phyloP scores from a whole-genome alignment of 2,888 invertebrate genomes.

The Cataglyphis livida region DNA sequence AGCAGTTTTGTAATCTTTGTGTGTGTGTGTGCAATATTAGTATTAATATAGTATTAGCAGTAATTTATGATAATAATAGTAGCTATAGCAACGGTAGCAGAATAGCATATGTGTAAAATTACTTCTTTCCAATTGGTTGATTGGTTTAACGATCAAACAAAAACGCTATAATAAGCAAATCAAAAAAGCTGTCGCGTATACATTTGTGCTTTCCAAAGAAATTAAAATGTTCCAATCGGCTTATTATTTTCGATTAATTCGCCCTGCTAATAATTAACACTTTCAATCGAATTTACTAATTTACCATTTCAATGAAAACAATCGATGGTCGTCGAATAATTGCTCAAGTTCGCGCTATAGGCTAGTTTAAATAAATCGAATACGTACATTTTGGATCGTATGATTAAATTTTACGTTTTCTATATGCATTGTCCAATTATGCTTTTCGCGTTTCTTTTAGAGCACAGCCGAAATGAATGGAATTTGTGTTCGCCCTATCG shows the following conservation, averaged over 20 bases:
- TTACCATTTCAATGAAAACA: neutral
- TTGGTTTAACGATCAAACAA: conserved; percentile 58
- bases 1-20: conserved; percentile 64
- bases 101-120: conserved; percentile 46
- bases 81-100: conserved; percentile 72
- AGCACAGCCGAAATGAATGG: conserved; percentile 49
- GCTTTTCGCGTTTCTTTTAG: conserved; percentile 4
- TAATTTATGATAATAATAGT: conserved; percentile 74
- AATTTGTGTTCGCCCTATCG: conserved; percentile 30
- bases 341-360: conserved; percentile 6
- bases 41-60: conserved; percentile 73
- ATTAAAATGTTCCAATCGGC: conserved; percentile 35
- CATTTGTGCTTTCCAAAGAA: conserved; percentile 64
- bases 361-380: conserved; percentile 9
- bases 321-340: conserved; percentile 53
- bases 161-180: conserved; percentile 25
- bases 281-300: neutral
- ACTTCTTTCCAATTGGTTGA: conserved; percentile 52
- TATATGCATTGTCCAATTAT: conserved; percentile 7
- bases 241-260: conserved; percentile 2
- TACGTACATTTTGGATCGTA: conserved; percentile 31
- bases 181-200: conserved; percentile 68
- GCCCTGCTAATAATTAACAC: neutral
- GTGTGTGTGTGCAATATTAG: conserved; percentile 59
- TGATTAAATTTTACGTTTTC: conserved; percentile 23